These are phyloP conservation scores for Vicugna pacos DNA, from an alignment of 2,113 vertebrate species.

Conservation along the genomic window DNA sequence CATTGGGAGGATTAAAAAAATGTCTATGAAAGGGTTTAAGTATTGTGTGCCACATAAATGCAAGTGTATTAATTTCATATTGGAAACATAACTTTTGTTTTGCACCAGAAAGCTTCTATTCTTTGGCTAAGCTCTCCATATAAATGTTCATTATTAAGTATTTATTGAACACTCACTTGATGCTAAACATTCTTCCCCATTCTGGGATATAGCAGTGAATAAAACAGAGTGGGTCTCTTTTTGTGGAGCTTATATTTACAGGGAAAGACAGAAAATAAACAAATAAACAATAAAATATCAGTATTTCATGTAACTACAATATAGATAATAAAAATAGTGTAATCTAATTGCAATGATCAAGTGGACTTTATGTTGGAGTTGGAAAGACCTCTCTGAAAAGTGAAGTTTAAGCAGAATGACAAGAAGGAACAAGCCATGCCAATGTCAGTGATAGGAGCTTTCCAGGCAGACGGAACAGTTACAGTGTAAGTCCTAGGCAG, in stretches of 20 bases:
- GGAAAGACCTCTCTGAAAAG: neutral
- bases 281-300: neutral
- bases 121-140: neutral
- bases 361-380: neutral
- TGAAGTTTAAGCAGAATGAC: neutral
- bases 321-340: neutral
- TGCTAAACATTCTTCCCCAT: neutral
- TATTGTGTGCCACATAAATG: neutral
- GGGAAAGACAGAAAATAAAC: neutral
- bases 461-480: neutral
- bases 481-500: neutral
- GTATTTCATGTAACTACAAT: neutral
- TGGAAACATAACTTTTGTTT: slow-evolving; percentile 15
- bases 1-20: neutral
- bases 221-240: neutral
- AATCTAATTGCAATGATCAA: neutral
- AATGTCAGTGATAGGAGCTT: neutral
- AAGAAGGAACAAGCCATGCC: neutral
- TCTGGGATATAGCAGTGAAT: neutral
- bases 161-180: neutral
- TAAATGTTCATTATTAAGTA: neutral
- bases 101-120: neutral
- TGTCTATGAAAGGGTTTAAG: neutral
- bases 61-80: neutral
- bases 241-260: neutral